A percentile compares a stretch with the other conserved stretches of the same genome.
Conservation (phyloP, 2,888 invertebrate genomes). For the Smittia aterrima region DNA sequence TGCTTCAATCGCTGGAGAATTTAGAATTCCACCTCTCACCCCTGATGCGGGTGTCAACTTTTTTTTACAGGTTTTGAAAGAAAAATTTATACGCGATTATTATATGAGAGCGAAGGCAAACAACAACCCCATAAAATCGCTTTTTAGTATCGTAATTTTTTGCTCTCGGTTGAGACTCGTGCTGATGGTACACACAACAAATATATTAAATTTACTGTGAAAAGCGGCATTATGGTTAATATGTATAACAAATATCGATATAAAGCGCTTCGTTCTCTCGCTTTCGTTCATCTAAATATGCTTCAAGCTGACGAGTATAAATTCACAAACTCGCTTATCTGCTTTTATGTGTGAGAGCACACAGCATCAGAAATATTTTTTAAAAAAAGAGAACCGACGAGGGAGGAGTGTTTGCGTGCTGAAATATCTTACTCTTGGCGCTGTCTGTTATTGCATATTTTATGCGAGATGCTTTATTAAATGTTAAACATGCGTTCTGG, state of each 20-base stretch:
- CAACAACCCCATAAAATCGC: conserved; percentile 8
- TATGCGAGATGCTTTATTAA: conserved; percentile 35
- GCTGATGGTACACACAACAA: conserved; percentile 2
- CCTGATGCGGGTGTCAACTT: not conserved
- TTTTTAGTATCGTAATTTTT: not conserved
- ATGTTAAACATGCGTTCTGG: conserved; percentile 37
- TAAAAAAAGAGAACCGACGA: too few species aligned
- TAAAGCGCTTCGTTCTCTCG: not conserved
- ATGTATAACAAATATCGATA: conserved; percentile 31
- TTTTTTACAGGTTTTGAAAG: not conserved
- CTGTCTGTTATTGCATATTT: conserved; percentile 25
- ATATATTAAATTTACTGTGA: conserved; percentile 40
- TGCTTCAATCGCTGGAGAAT: not conserved
- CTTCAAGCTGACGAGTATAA: not conserved
- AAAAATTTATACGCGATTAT: conserved; percentile 2
- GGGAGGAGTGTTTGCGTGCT: conserved; percentile 1
- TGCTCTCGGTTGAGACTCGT: not conserved
- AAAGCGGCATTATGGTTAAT: conserved; percentile 35
- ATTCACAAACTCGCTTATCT: conserved; percentile 17
- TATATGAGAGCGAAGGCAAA: not conserved
- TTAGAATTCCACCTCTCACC: not conserved
- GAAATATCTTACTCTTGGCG: conserved; percentile 14
- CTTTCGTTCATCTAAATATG: not conserved
- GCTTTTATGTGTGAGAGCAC: conserved; percentile 17
- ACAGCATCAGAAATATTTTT: not conserved